These are phyloP conservation scores for Amphibalanus amphitrite DNA, from an alignment of 1,140 invertebrate genomes.

Conservation along the genomic window DNA sequence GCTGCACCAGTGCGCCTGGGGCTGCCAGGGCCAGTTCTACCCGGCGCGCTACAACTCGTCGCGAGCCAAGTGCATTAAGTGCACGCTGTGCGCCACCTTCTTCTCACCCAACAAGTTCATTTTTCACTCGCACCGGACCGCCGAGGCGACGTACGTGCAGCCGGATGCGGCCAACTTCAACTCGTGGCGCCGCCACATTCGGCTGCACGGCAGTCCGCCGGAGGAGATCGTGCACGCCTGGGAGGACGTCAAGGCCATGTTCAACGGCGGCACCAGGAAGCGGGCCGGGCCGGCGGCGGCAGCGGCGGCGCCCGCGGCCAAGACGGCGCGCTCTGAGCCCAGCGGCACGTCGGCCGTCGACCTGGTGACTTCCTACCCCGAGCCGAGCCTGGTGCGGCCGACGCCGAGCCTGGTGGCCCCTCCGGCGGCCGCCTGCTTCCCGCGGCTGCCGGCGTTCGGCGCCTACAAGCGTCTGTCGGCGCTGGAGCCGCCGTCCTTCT, in stretches of 20 bases:
- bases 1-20: constrained; percentile 88
- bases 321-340: no score
- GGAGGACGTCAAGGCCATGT: constrained; percentile 96
- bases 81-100: constrained; percentile 72
- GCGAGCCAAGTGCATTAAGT: constrained; percentile 70
- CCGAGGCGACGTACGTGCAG: constrained; percentile 68
- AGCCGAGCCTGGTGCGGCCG: no score
- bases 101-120: constrained; percentile 98
- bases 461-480: no score
- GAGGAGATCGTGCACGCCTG: constrained; percentile 37
- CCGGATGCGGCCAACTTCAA: constrained; percentile 96
- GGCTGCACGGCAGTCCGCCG: constrained; percentile 55
- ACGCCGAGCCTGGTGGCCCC: no score
- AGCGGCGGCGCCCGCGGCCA: no score
- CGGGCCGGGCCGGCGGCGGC: constrained; percentile 38
- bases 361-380: no score
- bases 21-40: constrained; percentile 79
- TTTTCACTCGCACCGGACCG: constrained; percentile 82
- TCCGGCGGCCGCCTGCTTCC: no score
- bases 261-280: constrained; percentile 89
- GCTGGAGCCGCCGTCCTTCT: no score
- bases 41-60: constrained; percentile 82
- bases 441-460: no score
- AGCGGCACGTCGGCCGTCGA: no score
- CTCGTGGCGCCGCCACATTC: constrained; percentile 89